Base-by-base conservation (phyloP, 92 coral and sea anemone species). In the Epizoanthus stellaris region DNA sequence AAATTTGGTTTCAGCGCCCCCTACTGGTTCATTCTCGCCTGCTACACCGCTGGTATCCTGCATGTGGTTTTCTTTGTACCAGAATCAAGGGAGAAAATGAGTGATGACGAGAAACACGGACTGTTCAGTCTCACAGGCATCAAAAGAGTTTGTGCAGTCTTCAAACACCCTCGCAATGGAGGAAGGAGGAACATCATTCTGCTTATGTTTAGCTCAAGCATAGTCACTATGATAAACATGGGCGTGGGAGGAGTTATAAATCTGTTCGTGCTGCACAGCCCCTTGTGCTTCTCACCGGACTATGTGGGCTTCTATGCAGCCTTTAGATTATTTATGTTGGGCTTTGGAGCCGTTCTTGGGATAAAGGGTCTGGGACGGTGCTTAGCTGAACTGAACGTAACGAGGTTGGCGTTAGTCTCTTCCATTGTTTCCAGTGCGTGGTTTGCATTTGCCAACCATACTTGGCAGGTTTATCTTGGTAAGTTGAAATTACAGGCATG, bases 221-320 rank as follows among this genome's bases (percentile, higher is more conserved):
- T 87, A 7, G 21, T 40, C 4, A 14, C 59, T 23, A 53, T 92
- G 47, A 68, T 86, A 0, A 83, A 70, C 73, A 76, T 81, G 79
- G 75, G 90, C 30, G 42, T 76, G 0, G 52, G 4, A 56, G 89
- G 89, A 1, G 93, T 89, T 5, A 38, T 77, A 8, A 87, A 70
- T 3, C 86, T 94, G 16, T 94, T 72, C 75, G 62, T 88, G 13
- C 86, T 94, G 2, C 89, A 90, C 63, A 85, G 91, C 3, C 98
- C 98, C 0, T 74, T 94, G 20, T 92, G 95, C 57, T 89, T 94
- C 36, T 85, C 98, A 15, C 92, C 98, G 3, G 87, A 87, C 12
- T 76, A 65, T 20, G 91, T 94, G 30, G 98, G 98, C 1, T 90
- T 80, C 61, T 94, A 73, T 65, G 77, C 88, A 21, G 93, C 95